These are phyloP conservation scores for Phymastichus coffea DNA, from an alignment of 1,140 invertebrate genomes.

Conservation along the genomic window DNA sequence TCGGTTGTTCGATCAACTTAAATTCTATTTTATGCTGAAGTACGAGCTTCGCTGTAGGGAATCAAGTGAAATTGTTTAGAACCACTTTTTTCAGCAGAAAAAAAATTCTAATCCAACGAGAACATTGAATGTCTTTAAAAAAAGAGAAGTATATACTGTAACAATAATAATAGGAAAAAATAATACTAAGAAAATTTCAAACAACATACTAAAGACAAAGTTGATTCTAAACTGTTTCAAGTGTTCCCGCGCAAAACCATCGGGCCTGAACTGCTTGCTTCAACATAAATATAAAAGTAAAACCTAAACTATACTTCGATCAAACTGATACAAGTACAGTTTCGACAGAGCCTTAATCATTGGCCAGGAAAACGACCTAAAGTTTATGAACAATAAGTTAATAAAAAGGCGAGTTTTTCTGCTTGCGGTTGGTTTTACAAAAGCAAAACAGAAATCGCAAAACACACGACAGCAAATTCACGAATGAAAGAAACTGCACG, in stretches of 20 bases:
- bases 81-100: constrained; percentile 4
- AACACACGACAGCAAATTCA: too few relatives aligned
- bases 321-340: not conserved
- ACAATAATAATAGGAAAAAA: too few relatives aligned
- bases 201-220: too few relatives aligned
- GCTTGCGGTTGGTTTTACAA: not conserved
- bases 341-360: constrained; percentile 7
- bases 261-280: constrained; percentile 18
- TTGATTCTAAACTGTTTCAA: constrained; percentile 7
- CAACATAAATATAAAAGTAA: not conserved
- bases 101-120: too few relatives aligned
- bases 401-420: not conserved
- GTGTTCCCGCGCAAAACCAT: constrained; percentile 5
- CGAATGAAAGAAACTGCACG: constrained; percentile 10
- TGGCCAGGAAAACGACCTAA: constrained; percentile 8
- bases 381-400: constrained; percentile 10
- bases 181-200: too few relatives aligned
- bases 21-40: not conserved
- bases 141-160: too few relatives aligned
- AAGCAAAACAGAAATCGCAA: not conserved
- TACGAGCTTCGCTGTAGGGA: not conserved
- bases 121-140: too few relatives aligned
- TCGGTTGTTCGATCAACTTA: constrained; percentile 6
- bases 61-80: constrained; percentile 12
- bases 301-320: not conserved